Evolutionary conservation across 1,140 invertebrate genomes (phyloP).

Genomic region (Drosophila kepulauana): DNA sequence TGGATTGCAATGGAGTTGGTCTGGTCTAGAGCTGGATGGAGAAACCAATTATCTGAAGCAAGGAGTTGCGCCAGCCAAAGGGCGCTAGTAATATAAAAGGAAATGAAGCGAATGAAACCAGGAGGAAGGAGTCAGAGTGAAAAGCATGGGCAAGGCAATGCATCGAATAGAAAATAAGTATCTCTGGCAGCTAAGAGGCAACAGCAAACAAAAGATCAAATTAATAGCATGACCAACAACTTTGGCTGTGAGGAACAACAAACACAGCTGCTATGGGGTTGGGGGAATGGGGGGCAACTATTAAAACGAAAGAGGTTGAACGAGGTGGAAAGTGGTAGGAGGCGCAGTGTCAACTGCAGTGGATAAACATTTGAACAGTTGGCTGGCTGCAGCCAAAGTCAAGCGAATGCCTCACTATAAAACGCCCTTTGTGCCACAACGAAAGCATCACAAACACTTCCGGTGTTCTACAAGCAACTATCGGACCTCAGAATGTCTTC

Average conservation of each 20-base stretch:
- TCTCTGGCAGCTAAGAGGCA: slow-evolving; percentile 48
- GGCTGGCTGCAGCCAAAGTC: slow-evolving; percentile 34
- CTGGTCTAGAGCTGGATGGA: slow-evolving; percentile 2
- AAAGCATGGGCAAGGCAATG: neutral
- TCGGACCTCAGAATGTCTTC: slow-evolving; percentile 47
- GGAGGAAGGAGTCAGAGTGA: neutral
- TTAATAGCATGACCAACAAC: slow-evolving; percentile 63
- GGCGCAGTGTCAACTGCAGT: slow-evolving; percentile 35
- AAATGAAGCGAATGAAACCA: slow-evolving; percentile 43
- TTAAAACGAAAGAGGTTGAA: neutral
- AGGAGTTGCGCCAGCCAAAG: slow-evolving; percentile 47
- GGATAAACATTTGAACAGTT: slow-evolving; percentile 72
- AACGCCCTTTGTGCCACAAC: slow-evolving; percentile 32
- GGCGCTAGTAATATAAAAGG: slow-evolving; percentile 53
- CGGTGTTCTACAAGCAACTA: slow-evolving; percentile 61
- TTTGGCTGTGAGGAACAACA: slow-evolving; percentile 32
- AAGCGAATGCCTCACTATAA: slow-evolving; percentile 46
- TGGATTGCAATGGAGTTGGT: slow-evolving; percentile 40
- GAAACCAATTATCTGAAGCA: slow-evolving; percentile 71
- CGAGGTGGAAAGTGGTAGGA: neutral
- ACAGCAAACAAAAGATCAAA: slow-evolving; percentile 77
- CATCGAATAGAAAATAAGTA: slow-evolving; percentile 37
- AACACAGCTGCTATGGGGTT: slow-evolving; percentile 56
- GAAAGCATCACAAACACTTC: slow-evolving; percentile 71
- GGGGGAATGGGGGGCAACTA: neutral